Evolutionary conservation across 2,888 invertebrate species (phyloP).

Genomic region (Psylliodes chrysocephalus): DNA sequence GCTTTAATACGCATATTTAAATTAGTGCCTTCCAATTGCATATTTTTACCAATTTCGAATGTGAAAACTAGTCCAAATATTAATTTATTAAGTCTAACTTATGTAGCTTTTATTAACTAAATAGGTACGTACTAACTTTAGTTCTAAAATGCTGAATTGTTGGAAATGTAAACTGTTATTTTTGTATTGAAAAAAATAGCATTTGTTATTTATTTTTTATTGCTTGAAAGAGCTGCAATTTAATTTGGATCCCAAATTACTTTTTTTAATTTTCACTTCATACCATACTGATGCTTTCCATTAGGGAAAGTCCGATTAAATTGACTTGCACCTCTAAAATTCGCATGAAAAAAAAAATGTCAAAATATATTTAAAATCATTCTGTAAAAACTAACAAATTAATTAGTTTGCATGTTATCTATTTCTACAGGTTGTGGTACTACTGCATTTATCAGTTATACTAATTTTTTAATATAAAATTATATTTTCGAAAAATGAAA

Average conservation of each 20-base stretch:
- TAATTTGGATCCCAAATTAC: no score
- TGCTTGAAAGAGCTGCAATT: slow-evolving; percentile 3
- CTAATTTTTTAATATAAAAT: slow-evolving; percentile 29
- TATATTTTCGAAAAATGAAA: slow-evolving; percentile 10
- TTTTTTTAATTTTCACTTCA: no score
- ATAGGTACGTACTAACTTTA: neutral
- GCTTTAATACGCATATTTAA: neutral
- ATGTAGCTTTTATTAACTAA: neutral
- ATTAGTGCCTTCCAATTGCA: neutral
- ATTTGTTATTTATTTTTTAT: slow-evolving; percentile 8
- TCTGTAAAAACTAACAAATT: neutral
- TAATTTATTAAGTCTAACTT: neutral
- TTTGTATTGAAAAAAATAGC: slow-evolving; percentile 2
- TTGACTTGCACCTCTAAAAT: neutral
- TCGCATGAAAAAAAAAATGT: slow-evolving; percentile 6
- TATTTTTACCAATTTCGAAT: neutral
- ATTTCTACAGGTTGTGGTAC: slow-evolving; percentile 34
- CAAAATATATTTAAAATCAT: neutral
- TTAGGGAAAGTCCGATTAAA: no score
- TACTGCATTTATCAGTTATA: slow-evolving; percentile 24
- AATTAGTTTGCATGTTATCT: slow-evolving; percentile 16
- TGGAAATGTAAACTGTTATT: slow-evolving; percentile 21
- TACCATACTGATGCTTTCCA: no score
- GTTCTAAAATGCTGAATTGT: slow-evolving; percentile 3
- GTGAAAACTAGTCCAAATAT: slow-evolving; percentile 3